These are phyloP conservation scores for Gorsachius goisagi DNA, from an alignment of 2,113 vertebrate species.

Conservation along the genomic window DNA sequence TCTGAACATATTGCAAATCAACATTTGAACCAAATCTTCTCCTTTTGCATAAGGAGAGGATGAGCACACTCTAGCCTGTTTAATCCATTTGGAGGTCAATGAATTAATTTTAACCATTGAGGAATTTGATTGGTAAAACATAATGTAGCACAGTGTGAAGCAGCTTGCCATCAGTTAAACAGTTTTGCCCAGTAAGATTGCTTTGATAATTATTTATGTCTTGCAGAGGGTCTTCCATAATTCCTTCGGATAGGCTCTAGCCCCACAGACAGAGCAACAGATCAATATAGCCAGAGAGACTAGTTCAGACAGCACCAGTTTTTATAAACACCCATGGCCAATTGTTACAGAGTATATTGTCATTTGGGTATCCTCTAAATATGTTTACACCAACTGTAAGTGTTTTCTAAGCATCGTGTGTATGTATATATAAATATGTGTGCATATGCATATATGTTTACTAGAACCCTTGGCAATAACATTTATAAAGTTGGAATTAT, in stretches of 20 bases:
- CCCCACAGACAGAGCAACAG: too few species aligned
- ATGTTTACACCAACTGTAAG: too few species aligned
- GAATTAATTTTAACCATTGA: constrained; percentile 65
- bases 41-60: constrained; percentile 33
- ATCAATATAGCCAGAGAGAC: too few species aligned
- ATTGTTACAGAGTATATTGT: too few species aligned
- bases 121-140: constrained; percentile 64
- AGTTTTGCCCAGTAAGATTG: constrained; percentile 51
- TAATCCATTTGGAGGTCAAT: constrained; percentile 68
- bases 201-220: constrained; percentile 67
- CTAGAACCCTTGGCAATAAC: too few species aligned
- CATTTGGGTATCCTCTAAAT: too few species aligned
- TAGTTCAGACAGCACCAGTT: too few species aligned
- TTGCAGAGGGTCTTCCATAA: constrained; percentile 23
- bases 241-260: neutral
- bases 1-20: constrained; percentile 70
- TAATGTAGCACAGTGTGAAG: constrained; percentile 60
- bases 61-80: constrained; percentile 64
- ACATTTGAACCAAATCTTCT: constrained; percentile 72
- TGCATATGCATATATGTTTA: too few species aligned
- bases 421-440: too few species aligned
- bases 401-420: too few species aligned
- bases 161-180: constrained; percentile 58
- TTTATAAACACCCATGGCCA: too few species aligned
- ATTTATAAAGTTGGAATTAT: too few species aligned